Conservation (phyloP, 2,113 vertebrate species). For the Aphyosemion australe region DNA sequence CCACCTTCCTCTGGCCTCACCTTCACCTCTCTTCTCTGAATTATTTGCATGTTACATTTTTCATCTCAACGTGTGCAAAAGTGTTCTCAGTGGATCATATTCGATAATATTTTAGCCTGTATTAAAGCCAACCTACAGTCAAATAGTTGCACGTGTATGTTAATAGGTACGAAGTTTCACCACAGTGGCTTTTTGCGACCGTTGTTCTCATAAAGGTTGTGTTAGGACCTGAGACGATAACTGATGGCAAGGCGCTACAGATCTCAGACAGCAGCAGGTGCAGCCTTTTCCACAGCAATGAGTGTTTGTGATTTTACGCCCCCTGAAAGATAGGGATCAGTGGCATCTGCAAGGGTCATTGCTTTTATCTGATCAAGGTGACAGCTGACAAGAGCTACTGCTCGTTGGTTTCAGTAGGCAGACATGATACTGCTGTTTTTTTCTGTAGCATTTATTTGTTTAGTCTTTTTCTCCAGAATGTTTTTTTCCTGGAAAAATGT, state of each 20-base stretch:
- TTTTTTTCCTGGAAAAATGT: not conserved
- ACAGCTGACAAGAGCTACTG: constrained; percentile 63
- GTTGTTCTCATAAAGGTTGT: constrained; percentile 33
- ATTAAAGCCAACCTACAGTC: constrained; percentile 1
- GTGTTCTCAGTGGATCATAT: not conserved
- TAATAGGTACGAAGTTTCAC: constrained; percentile 19
- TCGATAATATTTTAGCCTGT: constrained; percentile 9
- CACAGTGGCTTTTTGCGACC: constrained; percentile 36
- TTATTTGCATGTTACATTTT: constrained; percentile 5
- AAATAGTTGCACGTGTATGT: not conserved
- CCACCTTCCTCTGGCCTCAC: constrained; percentile 28
- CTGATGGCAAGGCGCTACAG: constrained; percentile 15
- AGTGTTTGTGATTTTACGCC: constrained; percentile 41
- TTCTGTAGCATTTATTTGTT: constrained; percentile 36
- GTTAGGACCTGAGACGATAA: constrained; percentile 50
- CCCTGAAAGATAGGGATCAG: constrained; percentile 55
- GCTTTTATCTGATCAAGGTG: constrained; percentile 71
- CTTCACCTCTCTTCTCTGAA: constrained; percentile 24
- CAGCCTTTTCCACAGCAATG: constrained; percentile 50
- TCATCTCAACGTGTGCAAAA: constrained; percentile 2
- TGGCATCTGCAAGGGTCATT: constrained; percentile 63
- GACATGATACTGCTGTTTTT: constrained; percentile 42
- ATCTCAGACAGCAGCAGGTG: constrained; percentile 41
- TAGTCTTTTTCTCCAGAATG: constrained; percentile 21
- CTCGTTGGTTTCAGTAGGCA: constrained; percentile 43